Evolutionary conservation across 2,888 invertebrate genomes (phyloP), one percentile per base, ranked within the genome.

Genomic region (Lepidonotus clava): DNA sequence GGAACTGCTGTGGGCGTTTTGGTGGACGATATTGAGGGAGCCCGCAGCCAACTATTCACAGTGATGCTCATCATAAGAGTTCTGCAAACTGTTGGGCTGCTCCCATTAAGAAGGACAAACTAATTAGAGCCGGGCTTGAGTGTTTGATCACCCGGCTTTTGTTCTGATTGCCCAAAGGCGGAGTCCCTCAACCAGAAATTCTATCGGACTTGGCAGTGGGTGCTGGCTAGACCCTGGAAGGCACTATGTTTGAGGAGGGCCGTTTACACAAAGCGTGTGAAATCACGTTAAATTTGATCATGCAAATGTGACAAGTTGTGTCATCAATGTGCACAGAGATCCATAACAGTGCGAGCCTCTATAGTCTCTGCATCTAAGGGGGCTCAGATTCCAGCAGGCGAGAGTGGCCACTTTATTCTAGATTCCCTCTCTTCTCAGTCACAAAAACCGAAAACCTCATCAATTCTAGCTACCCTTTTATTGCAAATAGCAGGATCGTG

Each of bases 31-130:
- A 71, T 71, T 71, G 38, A 38, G 71, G 71, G 36, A n/a, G n/a
- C 36, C 36, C 34, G 14, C 71, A 18, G 71, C 36, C 46, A 71
- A 11, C 71, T 71, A 71, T 71, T 71, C 71, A 71, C 36, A 18
- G 36, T 21, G 71, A 34, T 34, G 38, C 71, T 71, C 34, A 18
- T 34, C 34, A 34, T 38, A 38, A 71, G 71, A 71, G 71, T 71
- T 71, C 36, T 36, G 71, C 71, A 71, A 71, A 71, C 71, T 71
- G 71, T 71, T 71, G 71, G 71, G 71, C 24, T 71, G 71, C 71
- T 71, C 34, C 71, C 71, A 71, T 71, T 71, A 71, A 71, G 71
- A 38, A 38, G 71, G 36, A 71, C 71, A 71, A 71, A 71, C 71
- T 71, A 71, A 71, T 71, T 71, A 71, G 71, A 71, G 71, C 36